Base-by-base conservation (phyloP, 92 coral and sea anemone species). In the Galaxea fascicularis region DNA sequence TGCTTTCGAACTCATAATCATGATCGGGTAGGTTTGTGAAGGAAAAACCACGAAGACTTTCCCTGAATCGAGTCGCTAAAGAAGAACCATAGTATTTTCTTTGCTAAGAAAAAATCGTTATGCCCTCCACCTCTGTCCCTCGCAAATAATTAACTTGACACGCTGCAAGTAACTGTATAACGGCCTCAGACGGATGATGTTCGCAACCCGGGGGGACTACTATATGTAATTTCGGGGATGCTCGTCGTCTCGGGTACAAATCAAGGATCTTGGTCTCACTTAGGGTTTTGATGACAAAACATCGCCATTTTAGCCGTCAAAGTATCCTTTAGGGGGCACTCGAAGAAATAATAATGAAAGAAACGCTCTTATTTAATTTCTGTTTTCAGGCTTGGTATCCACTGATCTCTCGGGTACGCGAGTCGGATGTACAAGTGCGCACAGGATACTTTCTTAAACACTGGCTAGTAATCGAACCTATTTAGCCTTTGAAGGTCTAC, bases 41-140 rank as follows among this genome's bases (percentile, higher is more conserved):
- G 71, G 71, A 65, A 65, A 27, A 65, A 27, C 71, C 71, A 65
- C 71, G 71, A 65, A 65, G 71, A 65, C 71, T 65, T 65, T 65
- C 71, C 71, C 71, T 65, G 71, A 27, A 65, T 65, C 71, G 45
- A 65, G 27, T 65, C 71, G 71, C 31, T 65, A 65, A 65, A 17
- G 47, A 65, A 65, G 71, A 65, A 65, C 45, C 71, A 65, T 65
- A 65, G 39, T 65, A 65, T 65, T 65, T 65, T 65, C 71, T 44
- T 65, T 29, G 27, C 39, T 65, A 25, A 26, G 71, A 65, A 65
- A 65, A 65, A 65, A 27, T 27, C 45, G 39, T 65, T 65, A 65
- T 65, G 71, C 71, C 71, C 13, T 65, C 46, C 71, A 65, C 71
- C 71, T 65, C 71, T 65, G 27, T 29, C 71, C 27, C 71, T 65